A percentile compares a stretch with the other conserved stretches of the same genome.
phyloP scores from a whole-genome alignment of 1,140 invertebrate species.

The Papilio helenus region DNA sequence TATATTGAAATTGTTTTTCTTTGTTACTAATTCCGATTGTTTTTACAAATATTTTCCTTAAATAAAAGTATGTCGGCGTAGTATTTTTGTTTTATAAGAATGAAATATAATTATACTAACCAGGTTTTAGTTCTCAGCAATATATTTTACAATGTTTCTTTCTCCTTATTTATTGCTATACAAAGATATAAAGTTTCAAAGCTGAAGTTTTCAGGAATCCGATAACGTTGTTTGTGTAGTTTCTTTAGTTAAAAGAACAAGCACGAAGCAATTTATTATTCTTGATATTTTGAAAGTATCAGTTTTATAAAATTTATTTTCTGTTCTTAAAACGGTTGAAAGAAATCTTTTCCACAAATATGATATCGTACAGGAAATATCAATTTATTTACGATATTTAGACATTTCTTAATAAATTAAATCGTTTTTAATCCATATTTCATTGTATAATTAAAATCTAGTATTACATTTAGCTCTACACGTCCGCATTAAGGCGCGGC shows the following conservation, averaged over 20 bases:
- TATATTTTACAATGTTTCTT: not conserved
- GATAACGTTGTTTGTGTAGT: slow-evolving; percentile 11
- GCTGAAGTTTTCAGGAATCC: not conserved
- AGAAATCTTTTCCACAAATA: too few species aligned
- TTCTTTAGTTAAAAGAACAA: not conserved
- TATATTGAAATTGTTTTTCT: not conserved
- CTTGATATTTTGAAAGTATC: not conserved
- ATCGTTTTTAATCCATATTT: too few species aligned
- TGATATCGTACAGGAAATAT: too few species aligned
- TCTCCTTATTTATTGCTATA: not conserved
- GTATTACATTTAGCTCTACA: not conserved
- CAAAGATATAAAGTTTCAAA: not conserved
- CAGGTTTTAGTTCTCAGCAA: not conserved
- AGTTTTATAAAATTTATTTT: not conserved
- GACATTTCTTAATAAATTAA: too few species aligned
- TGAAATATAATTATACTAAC: not conserved
- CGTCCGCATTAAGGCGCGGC: slow-evolving; percentile 3
- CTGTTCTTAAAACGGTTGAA: not conserved
- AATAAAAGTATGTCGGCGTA: not conserved
- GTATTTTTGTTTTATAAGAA: not conserved
- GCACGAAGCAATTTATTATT: not conserved
- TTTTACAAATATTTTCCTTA: too few species aligned
- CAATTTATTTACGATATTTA: too few species aligned
- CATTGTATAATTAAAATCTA: not conserved
- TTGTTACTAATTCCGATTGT: not conserved